Percentiles rank a stretch among this genome's conserved stretches.
phyloP scores from a whole-genome alignment of 2,888 invertebrate species.

The Zygaena filipendulae region DNA sequence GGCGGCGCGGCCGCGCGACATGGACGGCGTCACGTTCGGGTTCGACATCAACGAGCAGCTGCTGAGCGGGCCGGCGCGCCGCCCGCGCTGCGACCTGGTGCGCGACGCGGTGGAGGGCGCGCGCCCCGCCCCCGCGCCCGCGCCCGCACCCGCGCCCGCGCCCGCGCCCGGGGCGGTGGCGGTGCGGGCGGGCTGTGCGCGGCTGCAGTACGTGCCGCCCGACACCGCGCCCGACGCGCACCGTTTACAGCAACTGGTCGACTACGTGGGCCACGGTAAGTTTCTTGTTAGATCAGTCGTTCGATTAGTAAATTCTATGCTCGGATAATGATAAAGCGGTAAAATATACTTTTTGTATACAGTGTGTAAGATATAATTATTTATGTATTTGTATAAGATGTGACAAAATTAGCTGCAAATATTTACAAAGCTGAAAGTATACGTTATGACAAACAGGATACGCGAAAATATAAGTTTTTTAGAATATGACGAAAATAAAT shows the following conservation, averaged over 20 bases:
- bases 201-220: constrained; percentile 29
- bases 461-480: too few relatives aligned
- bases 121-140: constrained; percentile 20
- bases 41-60: constrained; percentile 82
- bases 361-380: too few relatives aligned
- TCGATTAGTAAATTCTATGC: too few relatives aligned
- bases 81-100: constrained; percentile 35
- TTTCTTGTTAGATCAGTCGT: constrained; percentile 2
- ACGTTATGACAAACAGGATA: neutral
- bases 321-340: too few relatives aligned
- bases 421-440: too few relatives aligned
- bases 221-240: constrained; percentile 22
- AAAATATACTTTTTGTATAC: neutral
- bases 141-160: constrained; percentile 22
- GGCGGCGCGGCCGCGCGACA: constrained; percentile 54
- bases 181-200: constrained; percentile 29
- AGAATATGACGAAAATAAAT: too few relatives aligned
- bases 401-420: too few relatives aligned
- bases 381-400: too few relatives aligned
- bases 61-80: constrained; percentile 49
- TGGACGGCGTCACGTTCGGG: constrained; percentile 82
- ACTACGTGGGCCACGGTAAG: constrained; percentile 46
- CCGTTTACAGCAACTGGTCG: constrained; percentile 38
- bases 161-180: constrained; percentile 19
- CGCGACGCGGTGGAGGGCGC: constrained; percentile 29